A percentile compares a stretch with the other conserved stretches of the same genome.
These are phyloP conservation scores for Leptinotarsa tumamoca DNA, from an alignment of 2,888 invertebrate genomes.

Conservation along the genomic window DNA sequence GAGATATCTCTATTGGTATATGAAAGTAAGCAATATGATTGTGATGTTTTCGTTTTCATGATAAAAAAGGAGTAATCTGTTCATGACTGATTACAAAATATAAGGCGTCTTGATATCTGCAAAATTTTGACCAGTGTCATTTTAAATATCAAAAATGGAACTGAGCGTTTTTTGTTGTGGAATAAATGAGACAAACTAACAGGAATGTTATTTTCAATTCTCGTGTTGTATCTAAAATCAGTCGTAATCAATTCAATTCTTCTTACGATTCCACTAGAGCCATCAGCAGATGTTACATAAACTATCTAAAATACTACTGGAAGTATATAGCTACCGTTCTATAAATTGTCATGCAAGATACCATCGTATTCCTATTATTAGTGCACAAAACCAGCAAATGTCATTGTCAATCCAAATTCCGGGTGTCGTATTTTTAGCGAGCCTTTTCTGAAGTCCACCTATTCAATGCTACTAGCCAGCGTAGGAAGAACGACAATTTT, in stretches of 20 bases:
- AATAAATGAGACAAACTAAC: no score
- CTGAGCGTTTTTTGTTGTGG: no score
- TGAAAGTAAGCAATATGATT: no score
- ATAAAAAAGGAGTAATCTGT: no score
- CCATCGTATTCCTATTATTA: background rate
- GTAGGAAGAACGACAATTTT: constrained; percentile 27
- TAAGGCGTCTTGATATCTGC: no score
- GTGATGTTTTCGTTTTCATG: no score
- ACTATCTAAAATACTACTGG: background rate
- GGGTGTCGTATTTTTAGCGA: constrained; percentile 16
- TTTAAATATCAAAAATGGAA: no score
- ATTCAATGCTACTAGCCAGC: constrained; percentile 11
- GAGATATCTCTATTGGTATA: no score
- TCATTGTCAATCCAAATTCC: constrained; percentile 19
- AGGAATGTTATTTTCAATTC: no score
- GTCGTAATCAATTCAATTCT: background rate
- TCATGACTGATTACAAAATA: no score
- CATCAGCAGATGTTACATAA: background rate
- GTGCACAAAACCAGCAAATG: constrained; percentile 5
- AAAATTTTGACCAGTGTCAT: no score
- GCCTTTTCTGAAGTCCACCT: constrained; percentile 14
- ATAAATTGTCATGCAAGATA: constrained; percentile 6
- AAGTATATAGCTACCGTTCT: constrained; percentile 6
- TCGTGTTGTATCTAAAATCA: no score
- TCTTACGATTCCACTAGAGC: background rate